phyloP scores from a whole-genome alignment of 2,113 vertebrate species.

The Indri indri region DNA sequence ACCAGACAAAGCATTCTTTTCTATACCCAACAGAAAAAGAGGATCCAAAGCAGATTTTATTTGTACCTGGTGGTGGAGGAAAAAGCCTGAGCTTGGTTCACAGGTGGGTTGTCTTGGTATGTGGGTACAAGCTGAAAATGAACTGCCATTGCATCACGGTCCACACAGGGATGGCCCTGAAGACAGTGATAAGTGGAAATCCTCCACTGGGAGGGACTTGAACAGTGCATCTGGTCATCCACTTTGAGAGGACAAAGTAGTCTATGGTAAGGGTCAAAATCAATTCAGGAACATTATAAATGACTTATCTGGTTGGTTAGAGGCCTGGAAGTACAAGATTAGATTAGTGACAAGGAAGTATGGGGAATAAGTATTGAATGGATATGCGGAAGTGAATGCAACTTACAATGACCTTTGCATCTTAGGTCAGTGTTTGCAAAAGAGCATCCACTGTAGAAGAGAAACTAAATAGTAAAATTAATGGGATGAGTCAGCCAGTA shows the following conservation, averaged over 20 bases:
- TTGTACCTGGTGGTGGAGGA: background rate
- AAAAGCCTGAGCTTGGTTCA: background rate
- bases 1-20: background rate
- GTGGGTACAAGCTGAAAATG: background rate
- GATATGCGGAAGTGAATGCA: background rate
- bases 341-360: background rate
- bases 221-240: background rate
- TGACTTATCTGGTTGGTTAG: background rate
- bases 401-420: background rate
- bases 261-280: background rate
- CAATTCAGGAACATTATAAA: background rate
- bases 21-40: background rate
- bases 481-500: background rate
- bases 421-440: background rate
- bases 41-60: background rate
- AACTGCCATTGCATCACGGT: background rate
- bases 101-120: background rate
- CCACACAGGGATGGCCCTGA: background rate
- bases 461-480: background rate
- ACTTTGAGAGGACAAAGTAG: background rate
- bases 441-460: background rate
- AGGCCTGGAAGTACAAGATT: background rate
- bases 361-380: background rate
- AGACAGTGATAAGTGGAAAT: background rate
- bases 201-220: background rate